Base-by-base conservation (phyloP, 2,888 invertebrate species). In the Helobdella robusta region DNA sequence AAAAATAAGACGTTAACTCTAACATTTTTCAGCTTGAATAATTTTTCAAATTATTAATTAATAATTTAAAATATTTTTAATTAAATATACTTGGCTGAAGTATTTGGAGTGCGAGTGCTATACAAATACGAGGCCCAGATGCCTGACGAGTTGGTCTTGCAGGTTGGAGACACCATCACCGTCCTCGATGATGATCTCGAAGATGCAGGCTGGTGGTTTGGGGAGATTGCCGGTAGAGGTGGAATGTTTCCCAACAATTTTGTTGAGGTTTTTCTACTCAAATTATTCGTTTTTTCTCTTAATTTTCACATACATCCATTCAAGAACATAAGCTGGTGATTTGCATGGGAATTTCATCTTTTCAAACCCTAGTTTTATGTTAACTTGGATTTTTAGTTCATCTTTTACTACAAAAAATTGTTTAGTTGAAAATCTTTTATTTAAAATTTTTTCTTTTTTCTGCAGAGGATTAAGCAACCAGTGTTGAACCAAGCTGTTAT, bases 121-220 rank as follows among this genome's bases (percentile, higher is more conserved):
- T 48, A 48, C 18, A 30, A 28, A 1, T 62, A 62, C 46, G 62
- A 62, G 1, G 46, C 46, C 30, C 62, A 62, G 34, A 20, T 62
- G 48, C 44, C 62, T 1, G 62, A 62, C 34, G 62, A 62, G 62
- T 34, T 62, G 50, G 25, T 34, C n/a, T 20, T 62, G 62, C 32
- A 23, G 48, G 62, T 62, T 11, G 62, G 50, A 11, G 62, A 62
- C 20, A 34, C 50, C 11, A 35, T 62, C 46, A 62, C 34, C 46
- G 62, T 62, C n/a, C 46, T 62, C 18, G 62, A 62, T 28, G 62
- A 62, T 25, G 46, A 62, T 23, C 62, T 62, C 2, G 62, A 62
- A 28, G 62, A 62, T n/a, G 62, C 28, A n/a, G 62, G 62, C 0
- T 62, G 62, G 62, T 62, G 62, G 62, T 50, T 62, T 20, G 62